These are phyloP conservation scores for Acromyrmex heyeri DNA, from an alignment of 1,140 invertebrate genomes.

Conservation along the genomic window DNA sequence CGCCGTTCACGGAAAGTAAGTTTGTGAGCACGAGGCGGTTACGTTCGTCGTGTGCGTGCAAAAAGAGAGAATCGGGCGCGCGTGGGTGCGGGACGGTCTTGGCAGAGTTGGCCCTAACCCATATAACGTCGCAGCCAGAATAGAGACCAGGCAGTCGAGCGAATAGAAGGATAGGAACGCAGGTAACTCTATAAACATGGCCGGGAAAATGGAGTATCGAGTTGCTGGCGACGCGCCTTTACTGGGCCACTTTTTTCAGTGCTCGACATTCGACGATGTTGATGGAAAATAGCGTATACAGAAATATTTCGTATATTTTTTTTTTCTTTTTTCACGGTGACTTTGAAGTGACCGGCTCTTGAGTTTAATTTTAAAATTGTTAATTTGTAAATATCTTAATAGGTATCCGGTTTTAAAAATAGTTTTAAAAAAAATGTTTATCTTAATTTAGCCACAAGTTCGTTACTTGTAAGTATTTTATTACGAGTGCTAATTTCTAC, in stretches of 20 bases:
- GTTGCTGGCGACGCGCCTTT: constrained; percentile 43
- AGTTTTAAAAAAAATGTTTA: neutral
- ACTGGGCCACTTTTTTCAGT: neutral
- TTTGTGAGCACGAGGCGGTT: neutral
- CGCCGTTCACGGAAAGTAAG: neutral
- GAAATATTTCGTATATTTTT: neutral
- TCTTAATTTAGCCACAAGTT: constrained; percentile 2
- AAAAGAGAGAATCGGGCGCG: constrained; percentile 64
- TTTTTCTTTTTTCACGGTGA: neutral
- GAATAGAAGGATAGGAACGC: constrained; percentile 60
- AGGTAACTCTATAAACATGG: constrained; percentile 55
- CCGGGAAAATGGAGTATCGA: constrained; percentile 48
- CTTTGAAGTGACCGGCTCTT: neutral
- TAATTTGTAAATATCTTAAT: constrained; percentile 23
- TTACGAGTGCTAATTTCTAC: neutral
- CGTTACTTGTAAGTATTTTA: constrained; percentile 2
- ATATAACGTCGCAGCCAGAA: constrained; percentile 79
- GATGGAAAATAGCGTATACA: neutral
- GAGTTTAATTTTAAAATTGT: neutral
- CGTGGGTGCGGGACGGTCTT: constrained; percentile 75
- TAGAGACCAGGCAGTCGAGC: constrained; percentile 71
- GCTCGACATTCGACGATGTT: neutral
- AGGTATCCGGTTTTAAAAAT: neutral
- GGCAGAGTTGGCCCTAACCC: constrained; percentile 81
- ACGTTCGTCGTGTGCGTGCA: constrained; percentile 46